Evolutionary conservation across 1,140 invertebrate species (phyloP), one percentile per base, ranked within the genome.

Genomic region (Luehdorfia chinensis): DNA sequence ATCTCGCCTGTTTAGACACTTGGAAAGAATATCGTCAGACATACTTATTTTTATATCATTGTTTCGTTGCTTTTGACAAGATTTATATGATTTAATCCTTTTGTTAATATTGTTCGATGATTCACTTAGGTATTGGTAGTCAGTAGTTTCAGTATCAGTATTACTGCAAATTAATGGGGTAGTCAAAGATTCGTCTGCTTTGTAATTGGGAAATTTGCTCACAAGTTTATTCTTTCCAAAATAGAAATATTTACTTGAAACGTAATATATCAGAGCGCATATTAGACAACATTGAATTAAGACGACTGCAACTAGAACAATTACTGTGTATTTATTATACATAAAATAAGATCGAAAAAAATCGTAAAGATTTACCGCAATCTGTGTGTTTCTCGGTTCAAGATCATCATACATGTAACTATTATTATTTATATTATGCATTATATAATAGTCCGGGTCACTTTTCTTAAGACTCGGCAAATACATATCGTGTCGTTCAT

Each of bases 1-100:
- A 32, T 81, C 66, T 8, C 80, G 44, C 47, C 78, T 62, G 5
- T 68, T 83, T 7, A 85, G 32, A 47, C 76, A 83, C 66, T 83
- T 85, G 0, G 78, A 75, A 19, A 85, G 39, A 36, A 83, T 83
- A 54, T 85, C 80, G 49, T 85, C 81, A 1, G 78, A 77, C 54
- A 80, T 59, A 45, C 73, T 75, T 3, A 56, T 37, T 47, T 78
- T 80, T 3, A 55, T 27, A 6, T 56, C 57, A 6, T 66, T 54
- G 27, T 49, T 66, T 14, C 50, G 46, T 14, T 83, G 69, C 32
- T 77, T 75, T 12, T 74, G 64, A 41, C 72, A 83, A 0, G 78
- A 68, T 54, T 80, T 79, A 23, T 84, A 84, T 36, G 66, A 75
- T 53, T 71, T 71, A 0, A 79, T 71, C 43, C 69, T 77, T 37